Evolutionary conservation across 2,797 vertebrate genomes (phyloP), one percentile per base, ranked within the genome.

Genomic region (Propithecus deckenii): DNA sequence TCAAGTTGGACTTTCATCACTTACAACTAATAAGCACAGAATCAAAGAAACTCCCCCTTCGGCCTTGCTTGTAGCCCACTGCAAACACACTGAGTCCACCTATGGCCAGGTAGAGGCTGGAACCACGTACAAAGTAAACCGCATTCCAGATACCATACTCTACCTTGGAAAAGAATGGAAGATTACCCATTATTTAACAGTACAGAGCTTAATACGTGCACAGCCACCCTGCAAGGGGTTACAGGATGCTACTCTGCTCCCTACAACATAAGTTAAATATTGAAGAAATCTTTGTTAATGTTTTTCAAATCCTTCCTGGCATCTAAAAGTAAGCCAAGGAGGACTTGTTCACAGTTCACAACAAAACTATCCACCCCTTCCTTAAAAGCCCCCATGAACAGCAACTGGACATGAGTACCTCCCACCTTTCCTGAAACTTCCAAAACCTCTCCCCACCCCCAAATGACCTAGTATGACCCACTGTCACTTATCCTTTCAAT

Each of bases 91-190:
- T 32, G 46, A 86, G 28, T 13, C 20, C 61, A 38, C 41, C 69
- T 18, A 22, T 12, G 20, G 52, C 43, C 48, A 11, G 1, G 23
- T 18, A 18, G 41, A 79, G 52, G 20, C n/a, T 48, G 50, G 35
- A 10, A 17, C 38, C 30, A 32, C 2, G 7, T 23, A 12, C 52
- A 78, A 84, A 48, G 46, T 41, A 30, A 87, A 57, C 71, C 18
- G 5, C 12, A n/a, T 52, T 41, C 43, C 0, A 2, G 3, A 11
- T 5, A 43, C 20, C 48, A n/a, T 5, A 14, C n/a, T n/a, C 20
- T 12, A 7, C 10, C 28, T 4, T 32, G 22, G 55, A n/a, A 30
- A 72, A 72, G 55, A 59, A 28, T n/a, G 30, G 6, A 57, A 15
- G 20, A 30, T 1, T 5, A 20, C 12, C 48, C 43, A 41, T 25